A percentile compares a stretch with the other conserved stretches of the same genome.
phyloP scores from a whole-genome alignment of 2,797 vertebrate genomes.

The Mionectes olivaceus region DNA sequence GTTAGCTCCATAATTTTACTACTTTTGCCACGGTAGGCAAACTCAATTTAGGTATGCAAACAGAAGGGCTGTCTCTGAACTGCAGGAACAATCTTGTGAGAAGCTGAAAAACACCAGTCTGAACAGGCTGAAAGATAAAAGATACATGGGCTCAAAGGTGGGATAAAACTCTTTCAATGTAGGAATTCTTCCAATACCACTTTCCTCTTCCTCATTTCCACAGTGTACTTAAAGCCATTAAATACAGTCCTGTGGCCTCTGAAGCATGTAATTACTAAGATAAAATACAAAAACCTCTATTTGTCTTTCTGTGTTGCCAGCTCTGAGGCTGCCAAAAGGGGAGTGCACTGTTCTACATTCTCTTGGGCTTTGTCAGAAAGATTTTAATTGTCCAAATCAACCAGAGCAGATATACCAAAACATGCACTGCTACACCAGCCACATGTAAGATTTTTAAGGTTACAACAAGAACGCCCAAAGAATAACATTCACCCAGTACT shows the following conservation, averaged over 20 bases:
- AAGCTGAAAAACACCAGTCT: neutral
- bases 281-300: constrained; percentile 48
- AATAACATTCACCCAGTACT: neutral
- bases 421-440: neutral
- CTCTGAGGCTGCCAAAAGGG: neutral
- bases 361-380: neutral
- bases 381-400: neutral
- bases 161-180: neutral
- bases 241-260: constrained; percentile 18
- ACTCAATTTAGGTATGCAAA: neutral
- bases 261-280: constrained; percentile 56
- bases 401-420: neutral
- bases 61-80: neutral
- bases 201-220: neutral
- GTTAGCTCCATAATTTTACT: neutral
- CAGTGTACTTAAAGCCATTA: constrained; percentile 35
- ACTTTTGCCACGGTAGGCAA: neutral
- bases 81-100: neutral
- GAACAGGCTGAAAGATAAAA: neutral
- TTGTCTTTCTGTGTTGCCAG: constrained; percentile 21
- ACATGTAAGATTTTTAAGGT: neutral
- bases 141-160: neutral
- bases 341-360: neutral
- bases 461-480: neutral
- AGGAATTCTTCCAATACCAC: constrained; percentile 4